Conservation (phyloP, 2,888 invertebrate genomes). For the Ethmia dodecea region DNA sequence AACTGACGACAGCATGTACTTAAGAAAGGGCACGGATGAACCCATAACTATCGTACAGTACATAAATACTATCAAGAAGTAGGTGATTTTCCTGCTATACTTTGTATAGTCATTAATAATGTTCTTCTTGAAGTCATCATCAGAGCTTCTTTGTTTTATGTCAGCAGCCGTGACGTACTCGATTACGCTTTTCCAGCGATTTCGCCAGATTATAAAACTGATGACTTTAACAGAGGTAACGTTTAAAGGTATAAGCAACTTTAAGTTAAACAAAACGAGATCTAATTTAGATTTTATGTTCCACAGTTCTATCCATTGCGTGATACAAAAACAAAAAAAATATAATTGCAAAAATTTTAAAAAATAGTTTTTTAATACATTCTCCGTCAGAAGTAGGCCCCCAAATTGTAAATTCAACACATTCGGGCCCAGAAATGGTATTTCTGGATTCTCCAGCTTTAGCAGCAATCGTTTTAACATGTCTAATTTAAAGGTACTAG, state of each 20-base stretch:
- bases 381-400: conserved; percentile 53
- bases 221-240: conserved; percentile 50
- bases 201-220: conserved; percentile 51
- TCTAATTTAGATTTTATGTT: conserved; percentile 51
- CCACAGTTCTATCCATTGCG: conserved; percentile 57
- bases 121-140: conserved; percentile 25
- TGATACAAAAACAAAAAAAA: conserved; percentile 45
- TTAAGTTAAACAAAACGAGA: conserved; percentile 52
- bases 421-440: conserved; percentile 58
- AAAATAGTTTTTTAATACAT: conserved; percentile 29
- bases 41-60: conserved; percentile 52
- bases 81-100: conserved; percentile 57
- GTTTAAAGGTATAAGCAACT: conserved; percentile 58
- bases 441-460: conserved; percentile 49
- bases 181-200: conserved; percentile 48
- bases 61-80: conserved; percentile 54
- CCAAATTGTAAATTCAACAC: conserved; percentile 53
- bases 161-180: conserved; percentile 53
- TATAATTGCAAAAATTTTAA: conserved; percentile 48
- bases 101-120: conserved; percentile 39
- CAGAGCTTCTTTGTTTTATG: conserved; percentile 32
- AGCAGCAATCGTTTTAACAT: conserved; percentile 36
- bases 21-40: conserved; percentile 45
- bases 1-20: conserved; percentile 34
- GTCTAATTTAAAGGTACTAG: no score